Percentiles rank a stretch among this genome's conserved stretches.
Conservation (phyloP, 2,113 vertebrate species). For the Trinectes maculatus region DNA sequence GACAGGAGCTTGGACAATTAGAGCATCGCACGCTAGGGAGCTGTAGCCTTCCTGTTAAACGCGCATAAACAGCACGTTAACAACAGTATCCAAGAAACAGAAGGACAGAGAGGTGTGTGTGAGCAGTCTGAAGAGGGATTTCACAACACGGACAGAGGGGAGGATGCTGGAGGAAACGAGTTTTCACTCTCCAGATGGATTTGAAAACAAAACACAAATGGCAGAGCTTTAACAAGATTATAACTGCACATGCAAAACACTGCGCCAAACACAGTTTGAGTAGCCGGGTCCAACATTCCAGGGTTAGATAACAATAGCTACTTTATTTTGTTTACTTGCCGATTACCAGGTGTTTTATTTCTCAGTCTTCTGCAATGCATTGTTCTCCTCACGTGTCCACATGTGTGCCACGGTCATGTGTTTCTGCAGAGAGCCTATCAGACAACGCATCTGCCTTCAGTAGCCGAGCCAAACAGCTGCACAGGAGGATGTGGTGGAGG, state of each 20-base stretch:
- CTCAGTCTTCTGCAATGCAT: not conserved
- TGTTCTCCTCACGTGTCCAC: constrained; percentile 48
- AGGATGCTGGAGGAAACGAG: constrained; percentile 21
- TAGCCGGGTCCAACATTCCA: not conserved
- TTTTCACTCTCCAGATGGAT: constrained; percentile 20
- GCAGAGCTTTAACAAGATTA: too few relatives aligned
- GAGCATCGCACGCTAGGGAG: constrained; percentile 21
- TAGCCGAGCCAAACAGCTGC: constrained; percentile 97
- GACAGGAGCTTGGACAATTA: not conserved
- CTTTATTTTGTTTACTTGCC: constrained; percentile 12
- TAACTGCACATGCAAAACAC: constrained; percentile 16
- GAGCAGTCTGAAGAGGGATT: constrained; percentile 1
- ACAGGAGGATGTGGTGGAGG: constrained; percentile 98
- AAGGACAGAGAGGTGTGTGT: constrained; percentile 9
- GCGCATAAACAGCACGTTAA: constrained; percentile 49
- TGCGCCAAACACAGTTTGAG: constrained; percentile 12
- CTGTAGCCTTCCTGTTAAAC: constrained; percentile 26
- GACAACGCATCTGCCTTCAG: constrained; percentile 98
- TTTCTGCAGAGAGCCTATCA: constrained; percentile 90
- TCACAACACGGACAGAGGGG: constrained; percentile 11
- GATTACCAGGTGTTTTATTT: not conserved
- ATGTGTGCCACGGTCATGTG: constrained; percentile 41
- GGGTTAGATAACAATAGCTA: not conserved
- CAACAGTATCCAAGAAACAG: constrained; percentile 51
- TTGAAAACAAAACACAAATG: too few relatives aligned